phyloP scores from a whole-genome alignment of 2,113 vertebrate species.

The Macroglossus sobrinus region DNA sequence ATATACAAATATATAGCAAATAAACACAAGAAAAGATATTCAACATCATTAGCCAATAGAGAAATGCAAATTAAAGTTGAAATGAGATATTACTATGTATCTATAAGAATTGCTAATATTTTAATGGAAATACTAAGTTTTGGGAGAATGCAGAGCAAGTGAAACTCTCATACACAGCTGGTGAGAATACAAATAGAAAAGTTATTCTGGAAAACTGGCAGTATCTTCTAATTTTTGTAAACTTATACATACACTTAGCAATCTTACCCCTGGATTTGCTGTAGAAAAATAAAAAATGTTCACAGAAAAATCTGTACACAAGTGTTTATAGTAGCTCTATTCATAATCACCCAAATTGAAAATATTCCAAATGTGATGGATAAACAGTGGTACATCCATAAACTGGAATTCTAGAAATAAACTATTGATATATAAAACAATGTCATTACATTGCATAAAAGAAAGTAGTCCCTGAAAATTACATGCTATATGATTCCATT shows the following conservation, averaged over 20 bases:
- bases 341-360: not conserved
- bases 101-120: not conserved
- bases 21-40: not conserved
- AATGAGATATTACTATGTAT: not conserved
- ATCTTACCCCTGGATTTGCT: not conserved
- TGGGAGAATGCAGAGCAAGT: not conserved
- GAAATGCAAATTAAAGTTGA: slow-evolving; percentile 9
- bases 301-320: not conserved
- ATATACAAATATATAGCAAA: not conserved
- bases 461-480: not conserved
- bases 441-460: not conserved
- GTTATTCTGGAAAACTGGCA: not conserved
- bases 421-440: not conserved
- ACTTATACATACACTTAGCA: not conserved
- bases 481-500: not conserved
- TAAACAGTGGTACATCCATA: not conserved
- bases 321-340: not conserved
- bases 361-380: not conserved
- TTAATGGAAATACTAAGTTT: not conserved
- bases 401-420: not conserved
- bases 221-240: not conserved
- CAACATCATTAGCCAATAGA: not conserved
- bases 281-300: not conserved
- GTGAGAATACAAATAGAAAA: not conserved
- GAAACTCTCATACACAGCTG: not conserved